Base-by-base conservation (phyloP, 2,888 invertebrate species). In the Mechanitis messenoides region DNA sequence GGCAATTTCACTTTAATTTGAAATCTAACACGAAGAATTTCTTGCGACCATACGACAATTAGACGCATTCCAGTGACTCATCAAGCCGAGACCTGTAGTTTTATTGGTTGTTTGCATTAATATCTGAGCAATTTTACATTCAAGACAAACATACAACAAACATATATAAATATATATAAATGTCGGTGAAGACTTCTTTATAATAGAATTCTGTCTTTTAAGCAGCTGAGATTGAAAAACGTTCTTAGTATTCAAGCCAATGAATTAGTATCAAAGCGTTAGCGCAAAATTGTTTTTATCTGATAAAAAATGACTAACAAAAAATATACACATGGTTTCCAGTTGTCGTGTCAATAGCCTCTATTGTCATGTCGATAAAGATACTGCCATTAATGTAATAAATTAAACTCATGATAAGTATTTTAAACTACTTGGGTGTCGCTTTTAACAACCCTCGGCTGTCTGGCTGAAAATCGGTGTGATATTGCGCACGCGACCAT, bases 41-140 rank as follows among this genome's bases (percentile, higher is more conserved):
- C 79, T 82, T 77, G 77, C 81, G 75, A 79, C 79, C 81, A 80
- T 78, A 77, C 77, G 75, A 83, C 77, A 85, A 86, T 87, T 85
- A 87, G 84, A 81, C 77, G 79, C 84, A 86, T 87, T 84, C 85
- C 83, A 78, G 78, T 84, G 87, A 87, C 72, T 85, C 87, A 86
- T 81, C 84, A 85, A 85, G 74, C 79, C 85, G 83, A 80, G 84
- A 82, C 84, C 78, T 78, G 79, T 79, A 83, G 83, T 84, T 85
- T 85, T 85, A 85, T 85, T 85, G 81, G 79, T 73, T 77, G 80
- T 83, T 84, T 81, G 80, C 82, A 80, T 80, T 84, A 79, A 73
- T 79, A 80, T 82, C 79, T 77, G 71, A 71, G 71, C 79, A 74
- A 79, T 77, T 72, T 78, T 75, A 72, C 78, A 72, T 70, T 72